Evolutionary conservation across 1,140 invertebrate species (phyloP).

Genomic region (Hycleus cichorii): DNA sequence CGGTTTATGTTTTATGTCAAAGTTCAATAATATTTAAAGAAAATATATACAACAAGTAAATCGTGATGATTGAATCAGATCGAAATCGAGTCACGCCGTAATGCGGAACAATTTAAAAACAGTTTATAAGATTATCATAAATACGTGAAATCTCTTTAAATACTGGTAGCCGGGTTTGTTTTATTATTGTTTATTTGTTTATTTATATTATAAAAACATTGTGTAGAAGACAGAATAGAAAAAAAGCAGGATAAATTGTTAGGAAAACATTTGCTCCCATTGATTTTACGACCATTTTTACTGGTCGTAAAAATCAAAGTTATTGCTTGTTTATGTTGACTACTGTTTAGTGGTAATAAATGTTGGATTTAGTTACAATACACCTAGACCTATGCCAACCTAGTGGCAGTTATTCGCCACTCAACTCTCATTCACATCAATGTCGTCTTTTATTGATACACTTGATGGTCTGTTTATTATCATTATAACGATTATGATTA

Average conservation of each 20-base stretch:
- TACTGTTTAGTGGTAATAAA: slow-evolving; percentile 42
- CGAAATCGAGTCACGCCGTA: slow-evolving; percentile 18
- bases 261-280: slow-evolving; percentile 33
- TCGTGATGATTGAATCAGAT: slow-evolving; percentile 25
- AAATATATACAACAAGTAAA: slow-evolving; percentile 7
- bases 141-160: too few species aligned
- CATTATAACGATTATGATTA: not conserved
- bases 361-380: slow-evolving; percentile 41
- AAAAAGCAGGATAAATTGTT: not conserved
- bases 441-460: slow-evolving; percentile 38
- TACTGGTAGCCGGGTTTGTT: too few species aligned
- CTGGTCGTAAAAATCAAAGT: slow-evolving; percentile 41
- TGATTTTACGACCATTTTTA: slow-evolving; percentile 42
- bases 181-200: too few species aligned
- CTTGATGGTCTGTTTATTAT: slow-evolving; percentile 41
- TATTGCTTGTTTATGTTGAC: slow-evolving; percentile 42
- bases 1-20: not conserved
- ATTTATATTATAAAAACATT: not conserved
- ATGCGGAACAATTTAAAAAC: slow-evolving; percentile 11
- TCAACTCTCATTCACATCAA: slow-evolving; percentile 28
- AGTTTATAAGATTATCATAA: not conserved
- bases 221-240: not conserved
- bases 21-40: not conserved
- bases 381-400: slow-evolving; percentile 35
- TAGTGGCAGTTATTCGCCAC: slow-evolving; percentile 26